phyloP scores from a whole-genome alignment of 2,797 vertebrate species.

The Sternotherus odoratus region DNA sequence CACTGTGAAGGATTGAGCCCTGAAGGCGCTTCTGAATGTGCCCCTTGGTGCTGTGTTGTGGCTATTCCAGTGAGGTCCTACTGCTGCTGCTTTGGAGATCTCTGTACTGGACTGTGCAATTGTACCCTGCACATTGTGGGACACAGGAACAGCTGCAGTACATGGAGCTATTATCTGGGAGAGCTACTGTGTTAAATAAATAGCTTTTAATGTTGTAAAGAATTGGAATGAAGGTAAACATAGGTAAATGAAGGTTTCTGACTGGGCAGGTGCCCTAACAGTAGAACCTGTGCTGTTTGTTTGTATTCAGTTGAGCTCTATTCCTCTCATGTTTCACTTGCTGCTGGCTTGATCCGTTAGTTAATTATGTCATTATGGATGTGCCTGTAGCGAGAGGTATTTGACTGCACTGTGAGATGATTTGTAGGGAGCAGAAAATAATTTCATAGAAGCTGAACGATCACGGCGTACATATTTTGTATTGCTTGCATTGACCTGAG shows the following conservation, averaged over 20 bases:
- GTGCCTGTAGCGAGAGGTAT: neutral
- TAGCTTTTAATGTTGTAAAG: neutral
- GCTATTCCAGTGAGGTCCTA: neutral
- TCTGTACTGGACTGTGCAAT: neutral
- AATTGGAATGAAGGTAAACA: neutral
- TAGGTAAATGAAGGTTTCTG: neutral
- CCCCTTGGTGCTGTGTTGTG: neutral
- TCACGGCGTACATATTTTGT: neutral
- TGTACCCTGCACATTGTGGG: fast-evolving
- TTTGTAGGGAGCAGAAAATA: neutral
- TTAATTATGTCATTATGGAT: neutral
- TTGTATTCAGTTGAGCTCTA: neutral
- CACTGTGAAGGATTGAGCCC: conserved; percentile 3
- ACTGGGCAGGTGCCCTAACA: neutral
- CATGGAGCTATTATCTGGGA: neutral
- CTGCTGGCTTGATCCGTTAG: neutral
- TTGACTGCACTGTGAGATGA: neutral
- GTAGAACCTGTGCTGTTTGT: neutral
- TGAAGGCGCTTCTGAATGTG: conserved; percentile 3
- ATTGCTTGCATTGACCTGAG: neutral
- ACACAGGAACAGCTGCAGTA: neutral
- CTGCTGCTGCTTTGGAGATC: neutral
- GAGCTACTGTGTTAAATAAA: neutral
- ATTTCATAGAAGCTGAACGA: neutral
- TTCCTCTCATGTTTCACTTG: neutral